Conservation (phyloP, 2,113 vertebrate genomes). For the Ornithorhynchus anatinus region DNA sequence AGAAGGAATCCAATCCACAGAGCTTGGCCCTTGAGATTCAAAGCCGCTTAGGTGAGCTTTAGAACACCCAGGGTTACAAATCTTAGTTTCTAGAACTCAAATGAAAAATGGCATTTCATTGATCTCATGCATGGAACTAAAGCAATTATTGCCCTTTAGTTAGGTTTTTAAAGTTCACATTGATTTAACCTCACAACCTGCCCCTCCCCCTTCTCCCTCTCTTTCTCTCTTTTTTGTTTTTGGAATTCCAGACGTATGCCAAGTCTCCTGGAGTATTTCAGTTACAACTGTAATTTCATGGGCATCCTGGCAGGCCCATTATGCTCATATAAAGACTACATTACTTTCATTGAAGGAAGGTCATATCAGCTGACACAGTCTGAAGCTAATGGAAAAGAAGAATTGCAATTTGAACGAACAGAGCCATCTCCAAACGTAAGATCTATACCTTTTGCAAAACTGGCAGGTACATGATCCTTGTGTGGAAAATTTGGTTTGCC, state of each 20-base stretch:
- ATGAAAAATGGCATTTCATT: neutral
- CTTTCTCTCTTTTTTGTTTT: too few species aligned
- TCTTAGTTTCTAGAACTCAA: neutral
- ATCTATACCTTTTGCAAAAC: neutral
- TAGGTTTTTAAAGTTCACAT: neutral
- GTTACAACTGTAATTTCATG: constrained; percentile 99
- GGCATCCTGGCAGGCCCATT: constrained; percentile 95
- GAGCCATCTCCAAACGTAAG: constrained; percentile 94
- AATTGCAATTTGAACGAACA: constrained; percentile 75
- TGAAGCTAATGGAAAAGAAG: constrained; percentile 85
- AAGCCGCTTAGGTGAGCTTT: neutral
- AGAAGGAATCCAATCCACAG: too few species aligned
- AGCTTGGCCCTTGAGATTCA: neutral
- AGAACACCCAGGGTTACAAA: rapidly evolving
- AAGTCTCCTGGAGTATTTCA: constrained; percentile 94
- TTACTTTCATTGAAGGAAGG: constrained; percentile 93
- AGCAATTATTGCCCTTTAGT: neutral
- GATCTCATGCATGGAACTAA: neutral
- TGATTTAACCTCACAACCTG: constrained; percentile 43
- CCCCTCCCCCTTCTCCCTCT: too few species aligned
- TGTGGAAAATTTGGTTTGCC: constrained; percentile 36
- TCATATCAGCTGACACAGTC: constrained; percentile 76
- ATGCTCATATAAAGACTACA: constrained; percentile 98
- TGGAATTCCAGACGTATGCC: constrained; percentile 88
- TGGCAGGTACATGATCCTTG: constrained; percentile 4